Evolutionary conservation across 2,113 vertebrate genomes (phyloP).

Genomic region (Lasiurus borealis): DNA sequence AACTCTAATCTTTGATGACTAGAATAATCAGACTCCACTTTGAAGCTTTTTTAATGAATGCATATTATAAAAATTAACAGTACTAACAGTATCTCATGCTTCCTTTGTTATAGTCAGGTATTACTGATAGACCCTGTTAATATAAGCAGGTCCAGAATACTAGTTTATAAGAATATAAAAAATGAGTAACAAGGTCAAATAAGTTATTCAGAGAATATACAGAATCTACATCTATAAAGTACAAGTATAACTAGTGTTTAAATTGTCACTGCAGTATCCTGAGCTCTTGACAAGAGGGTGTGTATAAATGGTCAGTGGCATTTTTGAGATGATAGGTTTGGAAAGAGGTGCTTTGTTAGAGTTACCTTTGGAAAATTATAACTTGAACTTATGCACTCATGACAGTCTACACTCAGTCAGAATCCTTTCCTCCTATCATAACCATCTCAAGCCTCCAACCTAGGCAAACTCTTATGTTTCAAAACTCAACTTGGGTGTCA

Average conservation of each 20-base stretch:
- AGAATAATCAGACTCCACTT: neutral
- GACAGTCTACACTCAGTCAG: neutral
- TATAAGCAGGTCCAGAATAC: neutral
- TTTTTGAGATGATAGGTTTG: neutral
- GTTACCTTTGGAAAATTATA: neutral
- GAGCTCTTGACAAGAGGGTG: neutral
- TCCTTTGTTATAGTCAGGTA: neutral
- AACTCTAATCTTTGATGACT: neutral
- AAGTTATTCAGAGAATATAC: neutral
- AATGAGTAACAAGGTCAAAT: neutral
- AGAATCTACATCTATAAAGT: neutral
- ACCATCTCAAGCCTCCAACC: neutral
- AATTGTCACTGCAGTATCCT: neutral
- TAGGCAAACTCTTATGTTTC: conserved; percentile 48
- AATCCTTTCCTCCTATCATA: neutral
- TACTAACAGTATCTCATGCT: neutral
- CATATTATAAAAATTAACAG: neutral
- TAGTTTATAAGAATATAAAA: neutral
- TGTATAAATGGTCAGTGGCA: neutral
- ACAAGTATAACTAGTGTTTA: neutral
- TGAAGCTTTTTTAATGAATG: neutral
- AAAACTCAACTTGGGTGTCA: neutral
- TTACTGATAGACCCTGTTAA: neutral
- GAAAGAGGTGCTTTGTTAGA: neutral
- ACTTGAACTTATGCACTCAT: neutral